A percentile compares a stretch with the other conserved stretches of the same genome.
Conservation (phyloP, 2,888 invertebrate genomes). For the Gymnocheta viridis region DNA sequence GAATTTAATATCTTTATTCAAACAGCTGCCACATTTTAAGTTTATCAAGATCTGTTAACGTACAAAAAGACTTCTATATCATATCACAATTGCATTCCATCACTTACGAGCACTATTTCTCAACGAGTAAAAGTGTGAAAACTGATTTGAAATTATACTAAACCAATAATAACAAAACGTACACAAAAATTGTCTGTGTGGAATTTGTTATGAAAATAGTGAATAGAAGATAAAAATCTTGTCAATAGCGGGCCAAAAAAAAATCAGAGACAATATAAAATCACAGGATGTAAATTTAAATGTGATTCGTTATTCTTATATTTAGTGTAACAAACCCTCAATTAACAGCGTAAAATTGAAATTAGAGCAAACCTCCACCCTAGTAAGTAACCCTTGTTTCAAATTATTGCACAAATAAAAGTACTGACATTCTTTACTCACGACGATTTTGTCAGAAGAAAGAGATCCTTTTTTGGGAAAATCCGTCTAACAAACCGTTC, state of each 20-base stretch:
- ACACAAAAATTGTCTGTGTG: not conserved
- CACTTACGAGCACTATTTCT: not conserved
- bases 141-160: not conserved
- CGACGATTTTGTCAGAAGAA: not conserved
- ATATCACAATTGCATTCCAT: not conserved
- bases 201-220: not conserved
- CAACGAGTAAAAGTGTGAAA: constrained; percentile 22
- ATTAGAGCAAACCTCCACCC: constrained; percentile 62
- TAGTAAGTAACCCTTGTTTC: constrained; percentile 5
- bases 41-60: not conserved
- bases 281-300: constrained; percentile 20
- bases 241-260: not conserved
- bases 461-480: constrained; percentile 8
- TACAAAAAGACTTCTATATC: not conserved
- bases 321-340: constrained; percentile 54
- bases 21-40: not conserved
- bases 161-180: constrained; percentile 4
- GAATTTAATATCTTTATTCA: not conserved
- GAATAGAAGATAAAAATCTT: constrained; percentile 7
- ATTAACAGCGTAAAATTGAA: constrained; percentile 77
- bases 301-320: constrained; percentile 4
- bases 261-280: not conserved
- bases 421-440: not conserved
- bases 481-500: not conserved
- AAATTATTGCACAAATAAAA: constrained; percentile 17